Evolutionary conservation across 2,797 vertebrate genomes (phyloP), one percentile per base, ranked within the genome.

Genomic region (Leuciscus waleckii): DNA sequence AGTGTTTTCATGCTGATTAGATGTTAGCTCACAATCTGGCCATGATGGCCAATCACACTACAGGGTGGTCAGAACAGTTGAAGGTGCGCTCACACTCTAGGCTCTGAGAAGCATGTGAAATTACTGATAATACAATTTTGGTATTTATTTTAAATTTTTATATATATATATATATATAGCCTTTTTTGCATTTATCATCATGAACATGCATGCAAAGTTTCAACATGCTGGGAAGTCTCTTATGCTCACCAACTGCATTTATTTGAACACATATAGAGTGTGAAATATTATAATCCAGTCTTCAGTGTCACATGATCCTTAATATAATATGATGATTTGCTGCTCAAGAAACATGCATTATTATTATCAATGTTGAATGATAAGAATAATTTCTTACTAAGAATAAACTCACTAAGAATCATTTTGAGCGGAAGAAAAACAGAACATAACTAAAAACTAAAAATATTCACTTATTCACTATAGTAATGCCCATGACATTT

Each of bases 1-100:
- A 69, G 11, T 43, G 29, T 65, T 46, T 76, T 79, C 85, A 83
- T 71, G 69, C 63, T 69, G 81, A 39, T 80, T 83, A 76, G 58
- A 75, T 75, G 49, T 43, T 82, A 79, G 79, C 32, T 37, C 76
- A 78, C 75, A 81, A 65, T 76, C 35, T 82, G 70, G 41, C 43
- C 11, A 37, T 51, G 56, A 70, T 29, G 32, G 32, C 5, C 65
- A 39, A 39, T 70, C 58, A 41, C 61, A 21, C 78, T 39, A 67
- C 14, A 81, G 39, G 21, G 43, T 61, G 79, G 65, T 35, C 23
- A 63, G 13, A 67, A 54, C n/a, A 68, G 14, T 2, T 8, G 13
- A 35, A 35, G 19, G 71, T 49, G 14, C 1, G 3, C 23, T 71
- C 39, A 26, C 23, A 43, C 10, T 6, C 8, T 37, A 11, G 10